phyloP scores from a whole-genome alignment of 1,140 invertebrate species.

The Drosophila pectinifera region DNA sequence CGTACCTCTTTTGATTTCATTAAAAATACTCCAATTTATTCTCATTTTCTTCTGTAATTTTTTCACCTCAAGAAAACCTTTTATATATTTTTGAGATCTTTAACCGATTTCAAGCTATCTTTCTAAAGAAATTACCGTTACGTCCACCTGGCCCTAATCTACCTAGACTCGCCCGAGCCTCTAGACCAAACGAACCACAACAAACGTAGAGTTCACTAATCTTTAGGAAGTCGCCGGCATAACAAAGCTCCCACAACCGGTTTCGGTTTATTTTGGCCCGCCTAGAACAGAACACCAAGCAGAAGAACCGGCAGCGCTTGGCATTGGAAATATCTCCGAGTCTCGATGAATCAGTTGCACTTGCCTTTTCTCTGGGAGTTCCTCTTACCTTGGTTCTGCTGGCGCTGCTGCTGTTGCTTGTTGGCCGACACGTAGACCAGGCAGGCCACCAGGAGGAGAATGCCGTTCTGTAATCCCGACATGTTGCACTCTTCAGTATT shows the following conservation, averaged over 20 bases:
- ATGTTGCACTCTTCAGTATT: slow-evolving; percentile 55
- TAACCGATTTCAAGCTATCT: neutral
- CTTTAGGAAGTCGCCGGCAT: slow-evolving; percentile 25
- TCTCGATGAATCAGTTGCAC: slow-evolving; percentile 28
- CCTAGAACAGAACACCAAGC: slow-evolving; percentile 59
- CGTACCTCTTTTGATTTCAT: neutral
- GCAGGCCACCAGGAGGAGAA: slow-evolving; percentile 60
- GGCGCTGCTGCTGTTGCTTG: slow-evolving; percentile 59
- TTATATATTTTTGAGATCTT: neutral
- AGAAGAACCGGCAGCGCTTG: slow-evolving; percentile 16
- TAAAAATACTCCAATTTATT: neutral
- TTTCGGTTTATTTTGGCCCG: slow-evolving; percentile 63
- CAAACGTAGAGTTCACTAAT: slow-evolving; percentile 38
- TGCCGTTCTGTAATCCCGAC: slow-evolving; percentile 44
- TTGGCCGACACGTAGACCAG: slow-evolving; percentile 48
- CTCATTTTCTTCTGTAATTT: neutral
- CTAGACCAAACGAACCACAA: slow-evolving; percentile 34
- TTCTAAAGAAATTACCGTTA: slow-evolving; percentile 14
- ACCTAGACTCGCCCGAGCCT: no score
- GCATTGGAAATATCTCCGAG: slow-evolving; percentile 54
- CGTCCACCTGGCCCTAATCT: slow-evolving; percentile 3
- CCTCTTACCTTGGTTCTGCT: slow-evolving; percentile 68
- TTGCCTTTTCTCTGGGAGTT: slow-evolving; percentile 6
- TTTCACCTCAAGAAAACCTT: neutral
- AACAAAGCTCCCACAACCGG: slow-evolving; percentile 51